A percentile compares a stretch with the other conserved stretches of the same genome.
Evolutionary conservation across 2,888 invertebrate genomes (phyloP).

Genomic region (Plagodis dolabraria): DNA sequence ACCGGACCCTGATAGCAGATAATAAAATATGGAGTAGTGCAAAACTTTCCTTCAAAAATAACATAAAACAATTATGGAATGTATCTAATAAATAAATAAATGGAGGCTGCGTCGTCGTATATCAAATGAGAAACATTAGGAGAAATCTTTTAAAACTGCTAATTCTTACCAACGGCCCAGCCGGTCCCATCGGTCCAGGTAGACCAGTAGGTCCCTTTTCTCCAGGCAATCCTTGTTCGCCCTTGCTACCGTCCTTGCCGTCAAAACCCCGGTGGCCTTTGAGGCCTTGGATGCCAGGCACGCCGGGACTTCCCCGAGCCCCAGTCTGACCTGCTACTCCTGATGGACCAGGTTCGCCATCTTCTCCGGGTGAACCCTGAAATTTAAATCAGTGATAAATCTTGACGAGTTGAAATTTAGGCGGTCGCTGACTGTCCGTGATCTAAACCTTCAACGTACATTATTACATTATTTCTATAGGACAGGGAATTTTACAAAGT

Average conservation of each 20-base stretch:
- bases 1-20: constrained; percentile 86
- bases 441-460: too few species aligned
- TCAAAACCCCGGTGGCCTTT: constrained; percentile 93
- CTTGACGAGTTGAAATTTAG: too few species aligned
- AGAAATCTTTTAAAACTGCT: background rate
- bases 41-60: too few species aligned
- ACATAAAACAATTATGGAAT: too few species aligned
- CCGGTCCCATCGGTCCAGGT: constrained; percentile 88
- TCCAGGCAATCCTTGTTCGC: constrained; percentile 90
- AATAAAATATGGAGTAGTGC: too few species aligned
- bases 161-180: constrained; percentile 87
- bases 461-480: too few species aligned
- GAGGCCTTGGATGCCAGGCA: constrained; percentile 92
- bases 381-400: background rate
- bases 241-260: constrained; percentile 92
- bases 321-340: constrained; percentile 90
- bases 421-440: too few species aligned
- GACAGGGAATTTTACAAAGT: too few species aligned
- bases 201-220: constrained; percentile 90
- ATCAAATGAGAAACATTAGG: too few species aligned
- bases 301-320: constrained; percentile 88
- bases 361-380: constrained; percentile 91
- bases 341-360: constrained; percentile 90
- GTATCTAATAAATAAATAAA: too few species aligned
- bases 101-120: too few species aligned